These are phyloP conservation scores for Eunapius fragilis DNA, from an alignment of 37 sponge, comb jelly and placozoan genomes.

Conservation along the genomic window DNA sequence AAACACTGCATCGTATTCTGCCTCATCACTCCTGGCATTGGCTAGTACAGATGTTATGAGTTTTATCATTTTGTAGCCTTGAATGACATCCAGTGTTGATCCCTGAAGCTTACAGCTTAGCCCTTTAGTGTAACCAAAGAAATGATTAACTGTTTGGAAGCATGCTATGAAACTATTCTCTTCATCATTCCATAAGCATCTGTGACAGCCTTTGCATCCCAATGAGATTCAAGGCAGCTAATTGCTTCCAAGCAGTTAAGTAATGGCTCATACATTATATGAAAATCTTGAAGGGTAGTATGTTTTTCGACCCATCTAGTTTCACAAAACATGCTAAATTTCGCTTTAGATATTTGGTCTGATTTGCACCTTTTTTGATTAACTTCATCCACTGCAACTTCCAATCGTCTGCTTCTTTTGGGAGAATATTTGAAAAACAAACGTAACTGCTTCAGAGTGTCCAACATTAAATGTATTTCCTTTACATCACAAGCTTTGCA, in stretches of 20 bases:
- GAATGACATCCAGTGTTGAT: conserved; percentile 21
- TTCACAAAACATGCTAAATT: conserved; percentile 25
- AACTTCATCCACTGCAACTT: conserved; percentile 1
- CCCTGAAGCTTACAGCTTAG: conserved; percentile 26
- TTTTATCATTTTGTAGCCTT: conserved; percentile 27
- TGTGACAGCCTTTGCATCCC: conserved; percentile 20
- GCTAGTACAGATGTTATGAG: not conserved
- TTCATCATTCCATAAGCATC: conserved; percentile 31
- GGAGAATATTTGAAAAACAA: conserved; percentile 44
- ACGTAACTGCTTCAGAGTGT: conserved; percentile 21
- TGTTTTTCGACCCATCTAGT: conserved; percentile 39
- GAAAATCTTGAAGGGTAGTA: conserved; percentile 32
- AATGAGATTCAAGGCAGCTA: not conserved
- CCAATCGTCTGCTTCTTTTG: conserved; percentile 14
- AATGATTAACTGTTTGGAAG: not conserved
- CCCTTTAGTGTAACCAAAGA: conserved; percentile 8
- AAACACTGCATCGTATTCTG: not conserved
- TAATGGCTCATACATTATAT: conserved; percentile 2
- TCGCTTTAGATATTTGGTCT: not conserved
- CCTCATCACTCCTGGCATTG: not conserved
- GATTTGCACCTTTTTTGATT: not conserved
- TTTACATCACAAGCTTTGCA: conserved; percentile 19
- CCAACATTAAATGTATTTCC: conserved; percentile 40
- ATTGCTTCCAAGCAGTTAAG: conserved; percentile 39
- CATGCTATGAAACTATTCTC: conserved; percentile 17